Percentiles rank a stretch among this genome's conserved stretches.
phyloP scores from a whole-genome alignment of 2,888 invertebrate species.

The Drosophila picticornis region DNA sequence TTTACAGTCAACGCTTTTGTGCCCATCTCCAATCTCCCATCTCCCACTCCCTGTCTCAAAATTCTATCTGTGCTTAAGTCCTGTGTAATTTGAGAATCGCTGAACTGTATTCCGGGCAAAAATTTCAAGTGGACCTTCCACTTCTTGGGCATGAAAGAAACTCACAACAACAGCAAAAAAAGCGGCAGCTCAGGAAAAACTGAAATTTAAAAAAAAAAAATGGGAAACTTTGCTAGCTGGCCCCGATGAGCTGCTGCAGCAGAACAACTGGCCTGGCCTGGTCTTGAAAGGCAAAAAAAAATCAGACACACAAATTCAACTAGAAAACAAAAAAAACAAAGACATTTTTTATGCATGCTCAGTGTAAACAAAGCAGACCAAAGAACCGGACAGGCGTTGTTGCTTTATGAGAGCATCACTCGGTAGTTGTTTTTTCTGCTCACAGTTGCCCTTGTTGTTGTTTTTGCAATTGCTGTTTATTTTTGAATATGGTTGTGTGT shows the following conservation, averaged over 20 bases:
- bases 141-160: conserved; percentile 17
- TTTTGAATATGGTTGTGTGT: conserved; percentile 15
- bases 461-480: conserved; percentile 44
- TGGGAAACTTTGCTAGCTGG: conserved; percentile 3
- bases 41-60: neutral
- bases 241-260: conserved; percentile 31
- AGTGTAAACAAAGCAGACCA: conserved; percentile 66
- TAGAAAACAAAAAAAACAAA: conserved; percentile 6
- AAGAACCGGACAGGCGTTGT: conserved; percentile 44
- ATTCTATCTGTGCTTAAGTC: neutral
- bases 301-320: neutral
- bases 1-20: conserved; percentile 72
- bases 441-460: neutral
- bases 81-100: conserved; percentile 65
- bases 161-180: conserved; percentile 2
- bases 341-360: conserved; percentile 15
- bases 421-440: neutral
- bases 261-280: conserved; percentile 45
- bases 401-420: conserved; percentile 28
- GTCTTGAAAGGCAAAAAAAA: conserved; percentile 17
- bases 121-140: conserved; percentile 60
- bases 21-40: neutral
- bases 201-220: conserved; percentile 9
- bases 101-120: conserved; percentile 77
- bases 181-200: conserved; percentile 9